These are phyloP conservation scores for Mesorhabditis sp. DNA, from an alignment of 2,888 invertebrate species.

Conservation along the genomic window DNA sequence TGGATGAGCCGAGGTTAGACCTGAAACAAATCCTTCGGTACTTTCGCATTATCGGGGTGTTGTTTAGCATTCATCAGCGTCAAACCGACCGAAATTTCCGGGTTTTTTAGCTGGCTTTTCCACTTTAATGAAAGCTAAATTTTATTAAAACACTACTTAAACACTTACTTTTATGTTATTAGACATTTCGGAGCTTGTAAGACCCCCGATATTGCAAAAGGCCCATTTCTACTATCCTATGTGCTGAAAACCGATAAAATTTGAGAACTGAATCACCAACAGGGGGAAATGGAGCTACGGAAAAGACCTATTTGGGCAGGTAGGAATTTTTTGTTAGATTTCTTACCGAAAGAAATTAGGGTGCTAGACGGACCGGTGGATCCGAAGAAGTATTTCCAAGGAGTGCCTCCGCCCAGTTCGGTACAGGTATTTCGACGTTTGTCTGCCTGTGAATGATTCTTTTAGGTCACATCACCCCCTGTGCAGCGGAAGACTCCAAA, in stretches of 20 bases:
- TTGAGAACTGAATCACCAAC: no score
- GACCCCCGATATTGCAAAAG: no score
- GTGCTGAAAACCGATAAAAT: no score
- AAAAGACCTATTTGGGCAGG: background rate
- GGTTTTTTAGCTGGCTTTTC: no score
- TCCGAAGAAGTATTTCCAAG: slow-evolving; percentile 33
- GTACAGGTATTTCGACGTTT: background rate
- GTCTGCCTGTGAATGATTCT: background rate
- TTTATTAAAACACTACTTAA: no score
- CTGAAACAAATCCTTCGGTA: background rate
- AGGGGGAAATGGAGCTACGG: background rate
- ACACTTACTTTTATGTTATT: no score
- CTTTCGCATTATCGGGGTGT: background rate
- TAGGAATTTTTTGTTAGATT: background rate
- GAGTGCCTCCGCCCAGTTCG: slow-evolving; percentile 13
- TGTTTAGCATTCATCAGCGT: background rate
- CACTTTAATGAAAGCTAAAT: no score
- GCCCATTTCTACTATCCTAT: no score
- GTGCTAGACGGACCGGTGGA: slow-evolving; percentile 32
- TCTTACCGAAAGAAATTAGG: slow-evolving; percentile 5
- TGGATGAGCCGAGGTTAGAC: background rate
- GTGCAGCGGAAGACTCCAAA: slow-evolving; percentile 4
- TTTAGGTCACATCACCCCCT: background rate
- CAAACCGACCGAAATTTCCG: no score
- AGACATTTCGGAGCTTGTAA: no score